phyloP scores from a whole-genome alignment of 2,797 vertebrate species.

The Scleropages formosus region DNA sequence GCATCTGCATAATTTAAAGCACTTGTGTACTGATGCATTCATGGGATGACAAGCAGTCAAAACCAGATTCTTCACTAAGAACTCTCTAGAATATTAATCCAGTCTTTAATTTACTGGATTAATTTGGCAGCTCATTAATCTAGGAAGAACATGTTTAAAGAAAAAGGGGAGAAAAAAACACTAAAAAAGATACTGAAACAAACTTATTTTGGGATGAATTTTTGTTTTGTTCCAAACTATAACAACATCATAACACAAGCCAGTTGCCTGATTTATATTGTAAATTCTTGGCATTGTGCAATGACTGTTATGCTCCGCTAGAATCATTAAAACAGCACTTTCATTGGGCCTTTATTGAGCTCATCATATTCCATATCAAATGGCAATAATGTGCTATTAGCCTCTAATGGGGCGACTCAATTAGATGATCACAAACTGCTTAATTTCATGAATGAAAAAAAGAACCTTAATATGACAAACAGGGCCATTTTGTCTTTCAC shows the following conservation, averaged over 20 bases:
- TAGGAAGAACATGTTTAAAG: background rate
- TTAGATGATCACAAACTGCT: conserved; percentile 23
- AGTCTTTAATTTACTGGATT: background rate
- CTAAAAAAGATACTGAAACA: conserved; percentile 25
- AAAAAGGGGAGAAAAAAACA: background rate
- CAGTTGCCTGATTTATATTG: conserved; percentile 27
- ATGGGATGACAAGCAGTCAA: background rate
- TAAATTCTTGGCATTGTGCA: conserved; percentile 17
- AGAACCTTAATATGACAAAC: conserved; percentile 17
- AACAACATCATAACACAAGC: conserved; percentile 23
- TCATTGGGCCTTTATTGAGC: conserved; percentile 23
- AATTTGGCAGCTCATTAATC: background rate
- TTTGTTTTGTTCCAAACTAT: conserved; percentile 15
- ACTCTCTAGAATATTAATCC: conserved; percentile 17
- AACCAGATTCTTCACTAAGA: background rate
- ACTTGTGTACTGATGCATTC: background rate
- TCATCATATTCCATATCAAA: conserved; percentile 31
- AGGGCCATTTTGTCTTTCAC: conserved; percentile 15
- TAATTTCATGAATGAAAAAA: conserved; percentile 33
- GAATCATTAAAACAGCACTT: conserved; percentile 32
- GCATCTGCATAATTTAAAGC: conserved; percentile 1
- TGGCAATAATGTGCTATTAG: conserved; percentile 34
- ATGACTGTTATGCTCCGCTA: conserved; percentile 24
- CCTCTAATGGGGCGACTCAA: conserved; percentile 32
- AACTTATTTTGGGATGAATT: background rate